Base-by-base conservation (phyloP, 2,797 vertebrate species). In the Momotus momota region DNA sequence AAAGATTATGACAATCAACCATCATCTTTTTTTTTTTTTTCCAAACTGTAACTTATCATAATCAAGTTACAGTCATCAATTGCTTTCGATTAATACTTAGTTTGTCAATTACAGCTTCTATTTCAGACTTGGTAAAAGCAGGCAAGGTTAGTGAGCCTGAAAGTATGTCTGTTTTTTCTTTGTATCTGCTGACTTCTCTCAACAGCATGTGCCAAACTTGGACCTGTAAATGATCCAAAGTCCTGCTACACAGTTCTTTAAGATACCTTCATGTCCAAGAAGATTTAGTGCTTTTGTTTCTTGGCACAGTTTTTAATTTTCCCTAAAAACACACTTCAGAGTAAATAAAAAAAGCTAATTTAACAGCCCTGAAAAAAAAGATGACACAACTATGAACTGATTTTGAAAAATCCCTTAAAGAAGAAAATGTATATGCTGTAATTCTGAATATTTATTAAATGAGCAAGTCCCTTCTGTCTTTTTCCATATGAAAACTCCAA, bases 381-480 rank as follows among this genome's bases (percentile, higher is more conserved):
- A 46, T 69, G 69, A 13, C 41, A 67, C 65, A 86, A 58, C 72
- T 54, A 54, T 74, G 74, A 80, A 55, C 43, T 15, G 91, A 43
- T 62, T 70, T 65, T 27, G 67, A 82, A 77, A 80, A 87, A 49
- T 57, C 35, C 43, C 33, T 75, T 62, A 33, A 31, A 26, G 57
- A 72, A 25, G 14, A 49, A 27, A 65, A 33, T 0, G 1, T 23
- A 20, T 4, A 1, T 18, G 1, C n/a, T 0, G 0, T 48, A 51
- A 58, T 79, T 92, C 35, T 73, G 35, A 27, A 29, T 84, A 35
- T 46, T 84, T 49, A 13, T 46, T 35, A 2, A 55, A 33, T 0
- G 4, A 57, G 10, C 4, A 8, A 62, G 33, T 71, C 61, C 51
- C 38, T 81, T n/a, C 35, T 83, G 0, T 38, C 8, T 27, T 40